Percentiles rank a stretch among this genome's conserved stretches.
Conservation (phyloP, 2,113 vertebrate genomes). For the Phylloscopus whistleri region DNA sequence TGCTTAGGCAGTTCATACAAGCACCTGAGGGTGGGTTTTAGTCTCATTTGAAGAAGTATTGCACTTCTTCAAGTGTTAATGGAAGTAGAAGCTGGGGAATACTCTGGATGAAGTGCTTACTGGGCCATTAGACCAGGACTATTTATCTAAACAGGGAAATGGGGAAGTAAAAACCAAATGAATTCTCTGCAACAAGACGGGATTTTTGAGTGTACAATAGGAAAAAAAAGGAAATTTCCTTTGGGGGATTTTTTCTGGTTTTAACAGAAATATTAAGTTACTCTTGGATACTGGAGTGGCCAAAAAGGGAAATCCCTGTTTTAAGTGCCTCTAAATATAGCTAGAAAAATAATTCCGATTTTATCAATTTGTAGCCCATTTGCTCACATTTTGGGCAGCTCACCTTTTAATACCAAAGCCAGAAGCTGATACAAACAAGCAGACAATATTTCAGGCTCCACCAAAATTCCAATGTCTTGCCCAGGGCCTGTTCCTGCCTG, state of each 20-base stretch:
- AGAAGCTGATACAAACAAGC: neutral
- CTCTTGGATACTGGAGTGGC: neutral
- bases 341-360: neutral
- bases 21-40: neutral
- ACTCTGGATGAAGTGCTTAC: neutral
- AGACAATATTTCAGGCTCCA: neutral
- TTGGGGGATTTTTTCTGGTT: neutral
- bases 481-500: conserved; percentile 31
- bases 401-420: neutral
- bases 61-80: neutral
- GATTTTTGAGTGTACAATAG: conserved; percentile 3
- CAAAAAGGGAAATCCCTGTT: conserved; percentile 34
- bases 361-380: neutral
- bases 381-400: neutral
- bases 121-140: neutral
- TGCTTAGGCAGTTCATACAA: neutral
- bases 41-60: neutral
- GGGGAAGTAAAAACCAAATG: neutral
- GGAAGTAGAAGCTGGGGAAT: neutral
- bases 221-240: conserved; percentile 32
- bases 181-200: neutral
- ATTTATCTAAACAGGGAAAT: neutral
- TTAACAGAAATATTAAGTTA: conserved; percentile 20
- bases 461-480: conserved; percentile 29
- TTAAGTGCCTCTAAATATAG: neutral